phyloP scores from a whole-genome alignment of 1,140 invertebrate genomes.

The Chrysoperla carnea region DNA sequence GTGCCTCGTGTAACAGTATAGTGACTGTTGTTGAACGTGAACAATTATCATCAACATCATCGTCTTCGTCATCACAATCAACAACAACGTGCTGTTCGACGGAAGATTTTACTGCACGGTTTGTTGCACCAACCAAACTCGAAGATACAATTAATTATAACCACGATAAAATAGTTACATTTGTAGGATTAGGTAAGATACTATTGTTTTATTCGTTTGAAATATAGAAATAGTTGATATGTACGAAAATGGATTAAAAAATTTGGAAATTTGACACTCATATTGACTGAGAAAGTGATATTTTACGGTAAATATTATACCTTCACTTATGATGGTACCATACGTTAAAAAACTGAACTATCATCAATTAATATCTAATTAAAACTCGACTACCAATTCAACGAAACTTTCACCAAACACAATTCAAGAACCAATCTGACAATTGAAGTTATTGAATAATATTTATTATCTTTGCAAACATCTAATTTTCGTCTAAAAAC shows the following conservation, averaged over 20 bases:
- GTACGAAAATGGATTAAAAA: not conserved
- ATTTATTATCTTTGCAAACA: too few species aligned
- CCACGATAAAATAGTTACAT: slow-evolving; percentile 42
- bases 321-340: not conserved
- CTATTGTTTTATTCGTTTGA: not conserved
- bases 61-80: slow-evolving; percentile 6
- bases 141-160: slow-evolving; percentile 19
- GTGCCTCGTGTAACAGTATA: not conserved
- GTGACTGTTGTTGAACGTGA: not conserved
- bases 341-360: not conserved
- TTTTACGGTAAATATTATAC: slow-evolving; percentile 8
- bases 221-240: not conserved
- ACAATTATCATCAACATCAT: slow-evolving; percentile 9
- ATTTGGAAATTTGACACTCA: not conserved
- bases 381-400: too few species aligned
- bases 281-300: slow-evolving; percentile 2
- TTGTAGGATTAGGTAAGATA: slow-evolving; percentile 36
- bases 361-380: not conserved
- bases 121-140: slow-evolving; percentile 3
- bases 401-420: too few species aligned
- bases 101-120: slow-evolving; percentile 7
- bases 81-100: not conserved
- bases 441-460: too few species aligned
- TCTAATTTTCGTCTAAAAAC: too few species aligned
- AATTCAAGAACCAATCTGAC: too few species aligned